A percentile compares a stretch with the other conserved stretches of the same genome.
Conservation (phyloP, 2,888 invertebrate species). For the Ectobius pallidus region DNA sequence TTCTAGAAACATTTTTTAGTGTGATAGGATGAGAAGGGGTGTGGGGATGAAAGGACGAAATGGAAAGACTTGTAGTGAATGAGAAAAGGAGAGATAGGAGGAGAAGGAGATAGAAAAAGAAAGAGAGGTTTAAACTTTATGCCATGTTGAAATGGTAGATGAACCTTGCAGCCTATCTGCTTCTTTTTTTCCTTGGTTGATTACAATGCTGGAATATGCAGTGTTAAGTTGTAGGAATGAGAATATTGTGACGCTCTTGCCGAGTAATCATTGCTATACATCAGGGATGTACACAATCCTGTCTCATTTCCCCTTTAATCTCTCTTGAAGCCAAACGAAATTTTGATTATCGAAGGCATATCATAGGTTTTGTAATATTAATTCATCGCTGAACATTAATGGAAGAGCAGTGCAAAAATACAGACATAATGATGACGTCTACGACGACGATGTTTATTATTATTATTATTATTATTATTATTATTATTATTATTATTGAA, state of each 20-base stretch:
- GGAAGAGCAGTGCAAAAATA: too few relatives aligned
- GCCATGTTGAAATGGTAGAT: slow-evolving; percentile 3
- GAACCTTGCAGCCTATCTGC: slow-evolving; percentile 17
- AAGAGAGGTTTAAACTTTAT: background rate
- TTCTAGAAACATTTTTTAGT: background rate
- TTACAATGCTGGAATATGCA: slow-evolving; percentile 21
- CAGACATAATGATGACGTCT: too few relatives aligned
- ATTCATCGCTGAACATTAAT: too few relatives aligned
- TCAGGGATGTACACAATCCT: background rate
- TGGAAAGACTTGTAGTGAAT: background rate
- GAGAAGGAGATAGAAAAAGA: background rate
- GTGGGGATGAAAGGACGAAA: background rate
- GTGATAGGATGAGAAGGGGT: background rate
- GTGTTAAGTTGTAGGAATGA: slow-evolving; percentile 15
- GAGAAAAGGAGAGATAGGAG: background rate
- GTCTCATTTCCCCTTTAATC: too few relatives aligned
- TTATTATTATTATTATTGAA: too few relatives aligned
- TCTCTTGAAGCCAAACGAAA: too few relatives aligned
- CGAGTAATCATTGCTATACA: slow-evolving; percentile 12
- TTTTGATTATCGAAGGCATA: too few relatives aligned
- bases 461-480: too few relatives aligned
- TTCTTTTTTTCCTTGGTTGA: slow-evolving; percentile 12
- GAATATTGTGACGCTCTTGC: background rate
- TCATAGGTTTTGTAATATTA: too few relatives aligned
- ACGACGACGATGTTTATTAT: too few relatives aligned